Conservation (phyloP, 2,888 invertebrate species). For the Pterobdella sp. region DNA sequence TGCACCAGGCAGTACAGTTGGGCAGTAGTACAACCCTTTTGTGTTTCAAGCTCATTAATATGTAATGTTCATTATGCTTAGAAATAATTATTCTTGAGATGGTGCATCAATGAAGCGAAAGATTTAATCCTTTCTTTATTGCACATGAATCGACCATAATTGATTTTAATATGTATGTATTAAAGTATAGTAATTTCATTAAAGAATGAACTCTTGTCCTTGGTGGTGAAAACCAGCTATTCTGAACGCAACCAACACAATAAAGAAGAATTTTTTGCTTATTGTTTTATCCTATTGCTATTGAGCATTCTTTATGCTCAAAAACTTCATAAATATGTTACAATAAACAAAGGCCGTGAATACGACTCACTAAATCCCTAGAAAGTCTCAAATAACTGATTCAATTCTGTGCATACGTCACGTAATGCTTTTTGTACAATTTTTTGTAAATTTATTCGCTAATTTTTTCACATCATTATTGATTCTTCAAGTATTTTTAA, state of each 20-base stretch:
- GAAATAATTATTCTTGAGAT: not conserved
- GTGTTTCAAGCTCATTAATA: not conserved
- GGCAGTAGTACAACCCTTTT: constrained; percentile 12
- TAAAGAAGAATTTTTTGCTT: not conserved
- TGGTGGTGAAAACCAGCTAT: no score
- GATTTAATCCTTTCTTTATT: no score
- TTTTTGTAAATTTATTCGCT: not conserved
- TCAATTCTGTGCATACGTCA: no score
- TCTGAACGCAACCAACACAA: no score
- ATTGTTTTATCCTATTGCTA: not conserved
- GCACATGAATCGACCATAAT: no score
- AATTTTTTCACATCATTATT: no score
- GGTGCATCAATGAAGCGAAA: not conserved
- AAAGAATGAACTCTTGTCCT: no score
- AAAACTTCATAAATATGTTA: not conserved
- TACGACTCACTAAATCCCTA: not conserved
- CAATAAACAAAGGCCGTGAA: not conserved
- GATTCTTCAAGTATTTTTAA: no score
- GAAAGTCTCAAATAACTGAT: not conserved
- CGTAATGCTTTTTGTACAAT: not conserved
- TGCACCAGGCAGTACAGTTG: not conserved
- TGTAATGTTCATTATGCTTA: not conserved
- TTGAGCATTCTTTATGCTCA: not conserved
- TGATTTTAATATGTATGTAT: no score
- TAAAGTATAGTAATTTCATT: no score